A percentile compares a stretch with the other conserved stretches of the same genome.
Evolutionary conservation across 2,797 vertebrate species (phyloP).

Genomic region (Gouania willdenowi): DNA sequence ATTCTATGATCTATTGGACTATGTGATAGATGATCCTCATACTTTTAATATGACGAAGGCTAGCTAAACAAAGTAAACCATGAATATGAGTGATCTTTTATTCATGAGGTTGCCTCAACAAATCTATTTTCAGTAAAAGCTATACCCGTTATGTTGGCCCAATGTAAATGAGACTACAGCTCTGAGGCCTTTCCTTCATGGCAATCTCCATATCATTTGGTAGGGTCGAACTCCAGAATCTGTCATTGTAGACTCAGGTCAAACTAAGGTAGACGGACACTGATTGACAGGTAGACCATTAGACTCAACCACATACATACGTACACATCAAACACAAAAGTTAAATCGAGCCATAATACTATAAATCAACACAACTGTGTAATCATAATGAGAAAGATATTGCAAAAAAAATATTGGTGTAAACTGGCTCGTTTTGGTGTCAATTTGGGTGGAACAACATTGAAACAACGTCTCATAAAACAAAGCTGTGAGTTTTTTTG

Average conservation of each 20-base stretch:
- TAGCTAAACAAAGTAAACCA: slow-evolving; percentile 60
- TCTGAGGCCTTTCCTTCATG: slow-evolving; percentile 35
- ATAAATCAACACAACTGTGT: too few species aligned
- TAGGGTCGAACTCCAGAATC: slow-evolving; percentile 18
- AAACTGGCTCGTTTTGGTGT: too few species aligned
- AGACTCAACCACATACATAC: not conserved
- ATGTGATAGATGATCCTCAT: not conserved
- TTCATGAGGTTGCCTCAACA: slow-evolving; percentile 62
- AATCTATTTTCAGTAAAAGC: slow-evolving; percentile 60
- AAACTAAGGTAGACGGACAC: slow-evolving; percentile 17
- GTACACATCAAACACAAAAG: not conserved
- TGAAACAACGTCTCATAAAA: too few species aligned
- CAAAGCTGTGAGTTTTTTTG: too few species aligned
- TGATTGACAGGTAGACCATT: slow-evolving; percentile 25
- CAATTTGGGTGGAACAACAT: too few species aligned
- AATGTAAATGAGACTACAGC: slow-evolving; percentile 63
- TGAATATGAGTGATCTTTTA: slow-evolving; percentile 59
- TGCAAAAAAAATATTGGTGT: too few species aligned
- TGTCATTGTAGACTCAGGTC: slow-evolving; percentile 11
- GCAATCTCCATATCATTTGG: slow-evolving; percentile 68
- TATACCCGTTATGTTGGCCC: slow-evolving; percentile 54
- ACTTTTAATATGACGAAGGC: slow-evolving; percentile 31
- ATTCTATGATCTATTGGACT: slow-evolving; percentile 1
- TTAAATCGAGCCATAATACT: not conserved
- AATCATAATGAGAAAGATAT: too few species aligned